phyloP scores from a whole-genome alignment of 2,888 invertebrate species.

The Odontomyia ornata region DNA sequence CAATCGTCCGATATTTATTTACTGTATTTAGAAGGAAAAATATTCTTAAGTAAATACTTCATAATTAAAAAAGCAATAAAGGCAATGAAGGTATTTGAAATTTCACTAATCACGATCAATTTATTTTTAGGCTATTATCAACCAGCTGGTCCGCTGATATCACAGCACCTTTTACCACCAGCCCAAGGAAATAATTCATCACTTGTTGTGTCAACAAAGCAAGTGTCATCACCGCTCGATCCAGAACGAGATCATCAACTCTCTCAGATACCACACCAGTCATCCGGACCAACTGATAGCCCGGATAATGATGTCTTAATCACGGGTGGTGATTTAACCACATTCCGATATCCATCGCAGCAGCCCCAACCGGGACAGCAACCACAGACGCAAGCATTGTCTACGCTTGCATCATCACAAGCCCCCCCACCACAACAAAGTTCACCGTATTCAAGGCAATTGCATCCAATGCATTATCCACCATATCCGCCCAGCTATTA shows the following conservation, averaged over 20 bases:
- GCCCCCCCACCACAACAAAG: slow-evolving; percentile 51
- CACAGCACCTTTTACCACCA: slow-evolving; percentile 69
- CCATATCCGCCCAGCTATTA: slow-evolving; percentile 64
- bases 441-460: slow-evolving; percentile 61
- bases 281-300: slow-evolving; percentile 59
- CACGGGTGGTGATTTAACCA: slow-evolving; percentile 58
- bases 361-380: slow-evolving; percentile 44
- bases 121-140: slow-evolving; percentile 94
- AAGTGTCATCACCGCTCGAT: slow-evolving; percentile 63
- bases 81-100: no score
- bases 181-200: slow-evolving; percentile 59
- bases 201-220: slow-evolving; percentile 52
- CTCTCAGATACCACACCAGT: slow-evolving; percentile 55
- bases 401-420: slow-evolving; percentile 34
- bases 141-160: slow-evolving; percentile 90
- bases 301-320: slow-evolving; percentile 57
- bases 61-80: no score
- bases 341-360: slow-evolving; percentile 57
- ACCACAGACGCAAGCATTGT: slow-evolving; percentile 37
- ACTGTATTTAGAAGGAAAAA: no score
- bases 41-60: no score
- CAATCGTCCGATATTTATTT: no score
- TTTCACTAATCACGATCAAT: no score
- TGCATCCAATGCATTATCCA: slow-evolving; percentile 64
- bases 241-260: slow-evolving; percentile 60